Evolutionary conservation across 2,888 invertebrate genomes (phyloP).

Genomic region (Oscheius sp.): DNA sequence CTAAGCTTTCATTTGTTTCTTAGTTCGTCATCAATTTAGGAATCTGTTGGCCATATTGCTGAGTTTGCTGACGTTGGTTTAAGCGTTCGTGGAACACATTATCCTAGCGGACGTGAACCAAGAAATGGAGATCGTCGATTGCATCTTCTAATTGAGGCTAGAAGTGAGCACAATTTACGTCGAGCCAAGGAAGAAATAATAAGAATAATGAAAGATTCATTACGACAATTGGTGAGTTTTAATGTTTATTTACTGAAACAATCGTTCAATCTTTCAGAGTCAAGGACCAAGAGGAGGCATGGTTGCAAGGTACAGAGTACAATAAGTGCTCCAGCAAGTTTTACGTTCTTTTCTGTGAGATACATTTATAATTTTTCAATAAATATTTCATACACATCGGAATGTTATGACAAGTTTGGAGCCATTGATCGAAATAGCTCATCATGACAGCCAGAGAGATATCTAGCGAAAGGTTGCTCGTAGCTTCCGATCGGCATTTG

Average conservation of each 20-base stretch:
- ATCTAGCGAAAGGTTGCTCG: too few species aligned
- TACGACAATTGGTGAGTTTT: conserved; percentile 80
- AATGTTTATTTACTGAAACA: background rate
- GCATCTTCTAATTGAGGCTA: conserved; percentile 75
- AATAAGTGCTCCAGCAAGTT: too few species aligned
- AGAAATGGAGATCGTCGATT: conserved; percentile 42
- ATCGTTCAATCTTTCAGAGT: background rate
- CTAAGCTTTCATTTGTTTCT: background rate
- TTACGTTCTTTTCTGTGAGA: too few species aligned
- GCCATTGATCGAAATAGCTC: too few species aligned
- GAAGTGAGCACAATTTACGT: conserved; percentile 91
- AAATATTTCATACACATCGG: too few species aligned
- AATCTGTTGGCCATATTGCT: conserved; percentile 94
- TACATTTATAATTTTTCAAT: too few species aligned
- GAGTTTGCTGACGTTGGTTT: conserved; percentile 99
- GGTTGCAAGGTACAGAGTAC: too few species aligned
- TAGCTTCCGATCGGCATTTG: too few species aligned
- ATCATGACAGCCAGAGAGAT: too few species aligned
- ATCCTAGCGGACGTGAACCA: conserved; percentile 83
- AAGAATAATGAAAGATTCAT: conserved; percentile 94
- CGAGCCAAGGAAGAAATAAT: conserved; percentile 97
- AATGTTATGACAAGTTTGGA: too few species aligned
- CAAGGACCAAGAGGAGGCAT: conserved; percentile 19
- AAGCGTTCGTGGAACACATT: conserved; percentile 93
- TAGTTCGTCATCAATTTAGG: conserved; percentile 74